phyloP scores from a whole-genome alignment of 2,888 invertebrate genomes.

The Vandiemenella viatica region DNA sequence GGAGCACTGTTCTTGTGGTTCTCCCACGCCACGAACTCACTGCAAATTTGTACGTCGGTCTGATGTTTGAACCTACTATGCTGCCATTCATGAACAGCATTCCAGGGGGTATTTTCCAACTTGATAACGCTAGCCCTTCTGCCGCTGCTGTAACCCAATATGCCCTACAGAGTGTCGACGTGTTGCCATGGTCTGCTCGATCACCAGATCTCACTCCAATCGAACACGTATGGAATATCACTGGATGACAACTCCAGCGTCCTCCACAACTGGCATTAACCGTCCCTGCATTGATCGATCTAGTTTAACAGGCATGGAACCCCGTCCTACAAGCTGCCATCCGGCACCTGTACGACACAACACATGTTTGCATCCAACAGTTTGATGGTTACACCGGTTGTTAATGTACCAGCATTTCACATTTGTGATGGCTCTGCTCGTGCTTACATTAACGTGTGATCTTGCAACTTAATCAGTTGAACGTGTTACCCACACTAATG shows the following conservation, averaged over 20 bases:
- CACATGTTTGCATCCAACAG: too few species aligned
- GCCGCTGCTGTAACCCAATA: background rate
- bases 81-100: too few species aligned
- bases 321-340: background rate
- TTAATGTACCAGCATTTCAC: too few species aligned
- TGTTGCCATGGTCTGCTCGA: background rate
- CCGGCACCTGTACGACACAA: too few species aligned
- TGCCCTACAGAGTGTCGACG: background rate
- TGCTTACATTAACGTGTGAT: too few species aligned
- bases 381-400: too few species aligned
- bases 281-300: background rate
- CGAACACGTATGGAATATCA: background rate
- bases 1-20: too few species aligned
- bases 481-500: too few species aligned
- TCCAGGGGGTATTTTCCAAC: background rate
- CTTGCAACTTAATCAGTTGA: too few species aligned
- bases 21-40: background rate
- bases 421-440: too few species aligned
- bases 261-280: background rate
- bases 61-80: background rate
- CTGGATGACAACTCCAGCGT: background rate
- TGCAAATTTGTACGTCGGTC: background rate
- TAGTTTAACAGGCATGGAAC: background rate
- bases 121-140: too few species aligned
- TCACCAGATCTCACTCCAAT: background rate